Evolutionary conservation across 2,888 invertebrate species (phyloP).

Genomic region (Baronia brevicornis): DNA sequence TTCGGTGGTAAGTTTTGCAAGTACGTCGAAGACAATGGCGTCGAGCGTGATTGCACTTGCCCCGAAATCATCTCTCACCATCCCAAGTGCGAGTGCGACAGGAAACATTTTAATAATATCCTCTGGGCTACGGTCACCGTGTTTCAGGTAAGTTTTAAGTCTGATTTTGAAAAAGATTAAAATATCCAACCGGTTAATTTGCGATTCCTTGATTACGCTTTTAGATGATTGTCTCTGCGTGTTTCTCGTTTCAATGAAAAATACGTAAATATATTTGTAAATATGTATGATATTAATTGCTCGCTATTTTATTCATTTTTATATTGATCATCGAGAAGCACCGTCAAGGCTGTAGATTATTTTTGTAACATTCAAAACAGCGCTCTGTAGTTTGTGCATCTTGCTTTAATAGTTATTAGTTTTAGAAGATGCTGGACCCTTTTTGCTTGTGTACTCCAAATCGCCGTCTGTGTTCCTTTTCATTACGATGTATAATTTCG

Average conservation of each 20-base stretch:
- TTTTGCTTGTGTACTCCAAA: slow-evolving; percentile 69
- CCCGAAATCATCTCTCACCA: slow-evolving; percentile 91
- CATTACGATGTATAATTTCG: slow-evolving; percentile 51
- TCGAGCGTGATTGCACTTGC: slow-evolving; percentile 93
- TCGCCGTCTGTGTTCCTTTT: slow-evolving; percentile 64
- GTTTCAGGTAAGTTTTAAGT: slow-evolving; percentile 89
- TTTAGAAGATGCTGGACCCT: slow-evolving; percentile 54
- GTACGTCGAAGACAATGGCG: slow-evolving; percentile 90
- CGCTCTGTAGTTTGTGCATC: slow-evolving; percentile 69
- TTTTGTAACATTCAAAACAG: slow-evolving; percentile 47
- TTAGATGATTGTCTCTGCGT: slow-evolving; percentile 52
- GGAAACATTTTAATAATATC: slow-evolving; percentile 99
- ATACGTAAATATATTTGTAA: no score
- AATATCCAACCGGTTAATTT: slow-evolving; percentile 66
- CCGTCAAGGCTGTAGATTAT: slow-evolving; percentile 5
- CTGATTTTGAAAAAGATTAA: slow-evolving; percentile 50
- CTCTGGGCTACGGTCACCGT: slow-evolving; percentile 98
- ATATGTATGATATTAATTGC: no score
- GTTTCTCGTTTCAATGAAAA: slow-evolving; percentile 45
- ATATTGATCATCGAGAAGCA: slow-evolving; percentile 26
- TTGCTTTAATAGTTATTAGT: slow-evolving; percentile 46
- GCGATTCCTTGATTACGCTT: slow-evolving; percentile 58
- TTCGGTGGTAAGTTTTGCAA: slow-evolving; percentile 99
- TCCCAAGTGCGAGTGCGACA: slow-evolving; percentile 95
- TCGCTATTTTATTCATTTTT: no score